Evolutionary conservation across 2,797 vertebrate species (phyloP).

Genomic region (Anabas testudineus): DNA sequence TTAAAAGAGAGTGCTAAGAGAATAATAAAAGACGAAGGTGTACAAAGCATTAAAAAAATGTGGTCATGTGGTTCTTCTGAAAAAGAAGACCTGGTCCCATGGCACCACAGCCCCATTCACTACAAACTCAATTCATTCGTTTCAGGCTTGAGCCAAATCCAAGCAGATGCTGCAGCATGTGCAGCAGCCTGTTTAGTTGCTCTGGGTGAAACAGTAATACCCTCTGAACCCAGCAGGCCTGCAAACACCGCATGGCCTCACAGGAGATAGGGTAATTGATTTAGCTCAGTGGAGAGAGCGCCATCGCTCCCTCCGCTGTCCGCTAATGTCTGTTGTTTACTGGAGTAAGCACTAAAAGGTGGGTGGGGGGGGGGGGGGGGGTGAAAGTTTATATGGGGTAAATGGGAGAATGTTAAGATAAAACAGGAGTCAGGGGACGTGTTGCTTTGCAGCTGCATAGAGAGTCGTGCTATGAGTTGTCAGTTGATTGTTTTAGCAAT

Average conservation of each 20-base stretch:
- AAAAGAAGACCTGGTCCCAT: constrained; percentile 7
- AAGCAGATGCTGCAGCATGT: constrained; percentile 49
- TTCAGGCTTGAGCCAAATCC: constrained; percentile 43
- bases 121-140: constrained; percentile 47
- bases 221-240: constrained; percentile 60
- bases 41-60: background rate
- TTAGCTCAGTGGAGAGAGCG: constrained; percentile 63
- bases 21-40: background rate
- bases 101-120: constrained; percentile 38
- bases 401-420: constrained; percentile 13
- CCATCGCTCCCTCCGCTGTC: constrained; percentile 54
- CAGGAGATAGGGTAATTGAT: constrained; percentile 68
- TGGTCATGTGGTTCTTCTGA: background rate
- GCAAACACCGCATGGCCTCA: constrained; percentile 38
- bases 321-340: constrained; percentile 64
- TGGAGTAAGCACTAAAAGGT: constrained; percentile 51
- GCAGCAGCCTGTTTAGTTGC: constrained; percentile 42
- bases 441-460: constrained; percentile 4
- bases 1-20: background rate
- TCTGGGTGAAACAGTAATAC: constrained; percentile 48
- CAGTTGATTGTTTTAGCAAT: constrained; percentile 15
- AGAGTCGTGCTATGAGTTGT: constrained; percentile 2
- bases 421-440: constrained; percentile 9
- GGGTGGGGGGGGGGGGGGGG: constrained; percentile 1
- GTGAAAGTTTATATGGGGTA: constrained; percentile 17